Percentiles rank a stretch among this genome's conserved stretches.
Conservation (phyloP, 2,888 invertebrate species). For the Drosophila nigritarsus region DNA sequence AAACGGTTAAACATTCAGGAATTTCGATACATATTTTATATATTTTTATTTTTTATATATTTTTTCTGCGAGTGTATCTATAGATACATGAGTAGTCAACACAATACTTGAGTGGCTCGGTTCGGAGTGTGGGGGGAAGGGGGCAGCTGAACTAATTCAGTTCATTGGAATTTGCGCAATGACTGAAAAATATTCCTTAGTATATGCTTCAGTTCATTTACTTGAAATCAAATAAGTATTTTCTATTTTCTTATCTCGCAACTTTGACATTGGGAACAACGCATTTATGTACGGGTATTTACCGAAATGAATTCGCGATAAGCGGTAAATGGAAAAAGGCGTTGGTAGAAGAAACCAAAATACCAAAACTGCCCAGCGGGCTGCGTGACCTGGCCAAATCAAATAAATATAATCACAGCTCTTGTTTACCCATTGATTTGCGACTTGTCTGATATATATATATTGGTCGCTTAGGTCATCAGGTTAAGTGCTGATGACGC, state of each 20-base stretch:
- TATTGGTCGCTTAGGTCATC: slow-evolving; percentile 60
- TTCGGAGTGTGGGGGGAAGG: background rate
- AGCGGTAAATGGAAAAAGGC: slow-evolving; percentile 42
- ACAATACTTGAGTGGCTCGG: slow-evolving; percentile 24
- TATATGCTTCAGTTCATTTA: slow-evolving; percentile 4
- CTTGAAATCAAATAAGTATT: slow-evolving; percentile 27
- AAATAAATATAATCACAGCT: slow-evolving; percentile 18
- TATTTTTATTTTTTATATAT: background rate
- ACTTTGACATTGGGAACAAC: slow-evolving; percentile 28
- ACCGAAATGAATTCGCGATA: slow-evolving; percentile 65
- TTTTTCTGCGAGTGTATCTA: background rate
- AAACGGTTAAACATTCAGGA: background rate
- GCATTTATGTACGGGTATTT: slow-evolving; percentile 41
- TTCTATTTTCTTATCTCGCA: slow-evolving; percentile 27
- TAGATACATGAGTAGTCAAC: slow-evolving; percentile 13
- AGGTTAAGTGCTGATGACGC: slow-evolving; percentile 64
- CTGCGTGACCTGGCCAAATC: slow-evolving; percentile 71
- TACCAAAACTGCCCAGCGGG: background rate
- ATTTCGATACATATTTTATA: background rate
- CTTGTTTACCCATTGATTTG: slow-evolving; percentile 44
- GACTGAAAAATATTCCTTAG: slow-evolving; percentile 8
- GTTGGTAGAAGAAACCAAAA: slow-evolving; percentile 12
- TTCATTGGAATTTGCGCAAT: slow-evolving; percentile 18
- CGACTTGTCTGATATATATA: slow-evolving; percentile 24
- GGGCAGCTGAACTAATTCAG: slow-evolving; percentile 3